phyloP scores from a whole-genome alignment of 2,797 vertebrate species.

The Ctenopoma kingsleyae region DNA sequence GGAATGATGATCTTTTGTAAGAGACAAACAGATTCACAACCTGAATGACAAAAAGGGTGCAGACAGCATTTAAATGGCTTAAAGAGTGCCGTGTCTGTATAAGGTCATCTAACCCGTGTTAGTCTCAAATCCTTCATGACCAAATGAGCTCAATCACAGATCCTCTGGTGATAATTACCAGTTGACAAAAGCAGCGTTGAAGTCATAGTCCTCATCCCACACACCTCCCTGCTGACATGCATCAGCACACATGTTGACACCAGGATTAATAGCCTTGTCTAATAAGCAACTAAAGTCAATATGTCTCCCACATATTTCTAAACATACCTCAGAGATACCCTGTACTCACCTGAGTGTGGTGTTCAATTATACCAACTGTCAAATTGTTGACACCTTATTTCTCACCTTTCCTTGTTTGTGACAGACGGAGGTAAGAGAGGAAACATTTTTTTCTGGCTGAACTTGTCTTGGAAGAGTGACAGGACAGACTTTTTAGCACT shows the following conservation, averaged over 20 bases:
- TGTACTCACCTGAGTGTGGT: conserved; percentile 28
- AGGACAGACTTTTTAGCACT: neutral
- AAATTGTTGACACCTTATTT: conserved; percentile 61
- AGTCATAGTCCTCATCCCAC: conserved; percentile 54
- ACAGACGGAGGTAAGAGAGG: conserved; percentile 23
- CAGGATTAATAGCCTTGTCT: conserved; percentile 66
- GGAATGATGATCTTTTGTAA: conserved; percentile 7
- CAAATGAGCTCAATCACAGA: conserved; percentile 52
- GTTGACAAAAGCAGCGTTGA: conserved; percentile 49
- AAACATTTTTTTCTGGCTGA: conserved; percentile 18
- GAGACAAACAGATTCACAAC: conserved; percentile 20
- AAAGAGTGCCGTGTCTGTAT: neutral
- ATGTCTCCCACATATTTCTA: conserved; percentile 74
- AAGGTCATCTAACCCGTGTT: conserved; percentile 14
- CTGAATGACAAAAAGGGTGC: neutral
- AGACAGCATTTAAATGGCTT: neutral
- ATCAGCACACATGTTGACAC: conserved; percentile 60
- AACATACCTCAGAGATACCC: conserved; percentile 66
- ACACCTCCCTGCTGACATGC: conserved; percentile 53
- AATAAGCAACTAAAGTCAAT: conserved; percentile 67
- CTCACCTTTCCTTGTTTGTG: conserved; percentile 48
- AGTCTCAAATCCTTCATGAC: conserved; percentile 16
- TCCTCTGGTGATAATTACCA: conserved; percentile 68
- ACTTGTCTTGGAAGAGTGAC: conserved; percentile 6
- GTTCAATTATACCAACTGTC: conserved; percentile 60